Evolutionary conservation across 2,888 invertebrate genomes (phyloP), one percentile per base, ranked within the genome.

Genomic region (Cancer borealis): DNA sequence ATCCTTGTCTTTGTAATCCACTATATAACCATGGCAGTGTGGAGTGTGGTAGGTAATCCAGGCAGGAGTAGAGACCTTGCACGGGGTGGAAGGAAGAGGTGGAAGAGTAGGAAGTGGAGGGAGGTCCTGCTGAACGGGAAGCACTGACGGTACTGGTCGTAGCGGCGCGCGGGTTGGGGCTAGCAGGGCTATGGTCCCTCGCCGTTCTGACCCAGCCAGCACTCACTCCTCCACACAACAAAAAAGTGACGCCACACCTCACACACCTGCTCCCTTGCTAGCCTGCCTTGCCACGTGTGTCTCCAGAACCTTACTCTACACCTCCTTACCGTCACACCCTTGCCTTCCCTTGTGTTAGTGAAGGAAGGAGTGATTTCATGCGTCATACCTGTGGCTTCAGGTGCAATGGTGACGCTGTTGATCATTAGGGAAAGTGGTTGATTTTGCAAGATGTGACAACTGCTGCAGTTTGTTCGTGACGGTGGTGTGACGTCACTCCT

Each of bases 71-170:
- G 30, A 60, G 79, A 30, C 30, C 79, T 30, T 79, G 79, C 2
- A 8, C 14, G 10, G 26, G 79, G 8, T 26, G 30, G 21, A 26
- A 79, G 30, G 39, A 26, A 45, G n/a, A 30, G 66, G 60, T 21
- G 91, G 73, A 73, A 73, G 91, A 91, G 45, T 45, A 73, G 66
- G 91, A 73, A 14, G 30, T 79, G 10, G 91, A n/a, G 39, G 73
- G n/a, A 91, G 45, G 45, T 91, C 73, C 73, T 91, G 45, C 10
- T 46, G 21, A n/a, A 46, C 26, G 46, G 91, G 46, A 73, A 73
- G 73, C 91, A 46, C 91, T 91, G 91, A 46, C 73, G 91, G 91
- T 91, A 91, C 91, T 91, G 91, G 73, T 91, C 91, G n/a, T 26
- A 10, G 79, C 79, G 79, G 79, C 79, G 30, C 54, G 21, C 79